Conservation (phyloP, 2,888 invertebrate genomes). For the Ormia ochracea region DNA sequence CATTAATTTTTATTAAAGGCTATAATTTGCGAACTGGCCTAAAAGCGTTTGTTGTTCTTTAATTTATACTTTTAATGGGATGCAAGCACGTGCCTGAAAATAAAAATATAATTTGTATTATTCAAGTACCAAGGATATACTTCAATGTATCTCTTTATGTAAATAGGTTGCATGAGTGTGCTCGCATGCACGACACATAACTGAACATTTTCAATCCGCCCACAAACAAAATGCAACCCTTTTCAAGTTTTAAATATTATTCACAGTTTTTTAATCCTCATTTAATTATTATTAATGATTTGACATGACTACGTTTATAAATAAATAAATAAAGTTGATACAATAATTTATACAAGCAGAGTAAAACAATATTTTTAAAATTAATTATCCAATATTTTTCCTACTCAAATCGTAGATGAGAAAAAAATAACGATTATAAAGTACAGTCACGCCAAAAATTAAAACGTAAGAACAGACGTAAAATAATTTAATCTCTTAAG, state of each 20-base stretch:
- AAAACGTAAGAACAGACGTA: no score
- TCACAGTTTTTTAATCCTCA: not conserved
- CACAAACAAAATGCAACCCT: not conserved
- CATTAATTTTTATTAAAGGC: not conserved
- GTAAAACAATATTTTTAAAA: no score
- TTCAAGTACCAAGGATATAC: not conserved
- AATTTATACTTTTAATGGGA: slow-evolving; percentile 23
- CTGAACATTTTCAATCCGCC: not conserved
- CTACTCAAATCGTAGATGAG: no score
- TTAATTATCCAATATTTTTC: no score
- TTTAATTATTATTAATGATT: not conserved
- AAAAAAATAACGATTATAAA: no score
- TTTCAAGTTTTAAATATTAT: not conserved
- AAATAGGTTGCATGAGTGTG: not conserved
- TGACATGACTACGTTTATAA: not conserved
- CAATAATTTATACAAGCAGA: not conserved
- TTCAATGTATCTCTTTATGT: not conserved
- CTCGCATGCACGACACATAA: not conserved
- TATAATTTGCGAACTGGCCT: not conserved
- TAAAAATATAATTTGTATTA: slow-evolving; percentile 14
- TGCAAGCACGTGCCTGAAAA: slow-evolving; percentile 25
- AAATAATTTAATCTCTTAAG: no score
- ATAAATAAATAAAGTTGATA: not conserved
- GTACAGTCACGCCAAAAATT: no score
- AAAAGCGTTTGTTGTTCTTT: not conserved